phyloP scores from a whole-genome alignment of 2,888 invertebrate species.

The Ferdinandea cuprea region DNA sequence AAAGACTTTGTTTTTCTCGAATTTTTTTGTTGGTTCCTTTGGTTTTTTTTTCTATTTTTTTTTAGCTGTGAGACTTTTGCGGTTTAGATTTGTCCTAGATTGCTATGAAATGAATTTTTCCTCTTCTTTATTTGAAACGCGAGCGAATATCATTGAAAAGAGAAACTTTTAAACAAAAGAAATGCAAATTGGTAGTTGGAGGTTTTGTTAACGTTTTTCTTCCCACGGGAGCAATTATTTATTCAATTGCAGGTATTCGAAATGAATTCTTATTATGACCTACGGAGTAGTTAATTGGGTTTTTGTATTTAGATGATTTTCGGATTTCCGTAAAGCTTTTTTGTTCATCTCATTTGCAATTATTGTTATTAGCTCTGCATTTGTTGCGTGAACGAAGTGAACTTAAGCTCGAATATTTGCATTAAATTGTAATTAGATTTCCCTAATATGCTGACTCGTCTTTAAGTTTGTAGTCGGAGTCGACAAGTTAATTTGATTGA shows the following conservation, averaged over 20 bases:
- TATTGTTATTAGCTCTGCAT: no score
- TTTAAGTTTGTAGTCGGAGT: no score
- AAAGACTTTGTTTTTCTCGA: conserved; percentile 29
- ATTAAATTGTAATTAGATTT: no score
- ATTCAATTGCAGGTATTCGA: not conserved
- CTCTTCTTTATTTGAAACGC: conserved; percentile 9
- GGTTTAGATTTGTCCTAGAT: conserved; percentile 55
- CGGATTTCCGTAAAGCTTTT: no score
- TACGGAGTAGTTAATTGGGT: no score
- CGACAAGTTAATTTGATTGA: no score
- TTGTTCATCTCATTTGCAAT: no score
- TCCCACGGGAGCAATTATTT: not conserved
- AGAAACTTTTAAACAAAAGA: conserved; percentile 9
- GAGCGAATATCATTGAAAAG: not conserved
- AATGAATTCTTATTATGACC: not conserved
- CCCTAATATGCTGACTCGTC: no score
- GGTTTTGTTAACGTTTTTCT: not conserved
- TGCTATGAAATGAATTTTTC: conserved; percentile 38
- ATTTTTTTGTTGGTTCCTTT: conserved; percentile 9
- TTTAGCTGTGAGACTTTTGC: conserved; percentile 5
- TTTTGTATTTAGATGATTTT: no score
- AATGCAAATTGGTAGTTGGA: conserved; percentile 8
- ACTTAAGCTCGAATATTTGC: no score
- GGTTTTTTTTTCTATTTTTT: no score
- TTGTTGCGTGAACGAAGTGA: no score